Conservation (phyloP, 1,140 invertebrate species). For the Hylyphantes graminicola region DNA sequence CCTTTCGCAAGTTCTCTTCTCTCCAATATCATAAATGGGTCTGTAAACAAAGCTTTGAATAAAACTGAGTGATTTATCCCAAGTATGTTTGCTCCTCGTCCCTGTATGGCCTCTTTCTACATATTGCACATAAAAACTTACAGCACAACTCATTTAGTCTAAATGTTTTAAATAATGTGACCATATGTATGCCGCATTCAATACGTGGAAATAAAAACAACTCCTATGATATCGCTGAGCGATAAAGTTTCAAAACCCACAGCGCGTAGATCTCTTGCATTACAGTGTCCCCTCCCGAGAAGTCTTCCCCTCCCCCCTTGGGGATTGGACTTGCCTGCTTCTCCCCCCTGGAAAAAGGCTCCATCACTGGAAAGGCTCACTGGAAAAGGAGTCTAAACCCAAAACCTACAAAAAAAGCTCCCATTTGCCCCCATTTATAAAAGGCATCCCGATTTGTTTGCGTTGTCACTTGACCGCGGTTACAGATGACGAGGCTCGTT, state of each 20-base stretch:
- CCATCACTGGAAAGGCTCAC: background rate
- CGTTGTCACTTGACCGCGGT: too few relatives aligned
- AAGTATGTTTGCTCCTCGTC: too few relatives aligned
- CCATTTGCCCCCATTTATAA: too few relatives aligned
- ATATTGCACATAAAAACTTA: constrained; percentile 1
- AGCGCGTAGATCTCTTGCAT: background rate
- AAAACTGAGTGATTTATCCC: too few relatives aligned
- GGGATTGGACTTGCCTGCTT: background rate
- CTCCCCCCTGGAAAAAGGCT: constrained; percentile 5
- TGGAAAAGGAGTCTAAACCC: too few relatives aligned
- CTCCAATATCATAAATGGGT: too few relatives aligned
- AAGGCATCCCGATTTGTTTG: too few relatives aligned
- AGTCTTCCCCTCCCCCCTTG: too few relatives aligned
- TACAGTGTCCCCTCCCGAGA: background rate
- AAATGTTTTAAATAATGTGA: constrained; percentile 39
- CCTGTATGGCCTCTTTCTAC: background rate
- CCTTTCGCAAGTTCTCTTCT: too few relatives aligned
- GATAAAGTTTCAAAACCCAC: constrained; percentile 28
- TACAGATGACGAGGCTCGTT: too few relatives aligned
- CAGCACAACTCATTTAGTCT: constrained; percentile 17
- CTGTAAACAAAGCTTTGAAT: too few relatives aligned
- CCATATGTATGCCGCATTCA: constrained; percentile 24
- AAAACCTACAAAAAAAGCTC: too few relatives aligned
- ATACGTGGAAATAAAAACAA: background rate
- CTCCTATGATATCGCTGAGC: constrained; percentile 7